These are phyloP conservation scores for Heliocidaris tuberculata DNA, from an alignment of 35 echinoderm and acorn worm genomes.

Conservation along the genomic window DNA sequence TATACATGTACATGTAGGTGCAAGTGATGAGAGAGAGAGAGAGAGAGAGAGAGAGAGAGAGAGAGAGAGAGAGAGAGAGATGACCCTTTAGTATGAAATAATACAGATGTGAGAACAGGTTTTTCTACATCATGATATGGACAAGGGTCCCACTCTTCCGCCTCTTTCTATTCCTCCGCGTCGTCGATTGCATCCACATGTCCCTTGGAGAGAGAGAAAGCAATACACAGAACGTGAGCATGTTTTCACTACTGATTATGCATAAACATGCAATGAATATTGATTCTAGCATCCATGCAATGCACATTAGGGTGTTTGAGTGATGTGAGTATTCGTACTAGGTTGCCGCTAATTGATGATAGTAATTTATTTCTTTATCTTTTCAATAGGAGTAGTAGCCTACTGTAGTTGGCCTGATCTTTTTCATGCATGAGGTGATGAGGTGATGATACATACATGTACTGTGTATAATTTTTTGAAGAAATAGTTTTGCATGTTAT, in stretches of 20 bases:
- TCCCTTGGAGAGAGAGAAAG: not conserved
- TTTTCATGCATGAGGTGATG: too few relatives aligned
- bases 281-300: not conserved
- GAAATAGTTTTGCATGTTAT: too few relatives aligned
- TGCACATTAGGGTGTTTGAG: not conserved
- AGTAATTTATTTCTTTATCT: not conserved
- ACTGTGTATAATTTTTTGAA: too few relatives aligned
- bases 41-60: slow-evolving; percentile 1
- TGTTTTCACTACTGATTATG: slow-evolving; percentile 17
- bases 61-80: not conserved
- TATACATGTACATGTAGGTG: too few relatives aligned
- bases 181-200: not conserved
- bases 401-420: too few relatives aligned
- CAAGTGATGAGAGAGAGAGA: not conserved
- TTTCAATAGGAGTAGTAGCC: not conserved
- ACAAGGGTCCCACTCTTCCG: not conserved
- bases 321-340: not conserved
- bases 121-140: not conserved
- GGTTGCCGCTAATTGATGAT: not conserved
- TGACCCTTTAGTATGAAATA: not conserved
- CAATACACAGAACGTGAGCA: not conserved
- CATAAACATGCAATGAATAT: slow-evolving; percentile 26
- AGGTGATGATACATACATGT: too few relatives aligned
- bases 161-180: not conserved
- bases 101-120: not conserved